Evolutionary conservation across 2,888 invertebrate species (phyloP).

Genomic region (Rapana venosa): DNA sequence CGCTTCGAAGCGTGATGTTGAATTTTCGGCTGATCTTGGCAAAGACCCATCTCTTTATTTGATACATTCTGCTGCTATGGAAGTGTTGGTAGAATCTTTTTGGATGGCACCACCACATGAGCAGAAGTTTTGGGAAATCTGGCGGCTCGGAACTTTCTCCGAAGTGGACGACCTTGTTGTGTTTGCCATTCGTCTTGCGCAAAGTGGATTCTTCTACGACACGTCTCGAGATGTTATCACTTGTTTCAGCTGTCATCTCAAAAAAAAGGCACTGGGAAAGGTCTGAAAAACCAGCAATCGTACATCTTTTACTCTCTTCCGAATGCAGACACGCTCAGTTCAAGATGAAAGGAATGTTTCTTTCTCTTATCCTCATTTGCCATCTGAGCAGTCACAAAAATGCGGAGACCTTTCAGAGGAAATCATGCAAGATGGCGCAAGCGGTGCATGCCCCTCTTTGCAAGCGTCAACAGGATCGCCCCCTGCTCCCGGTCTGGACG

Average conservation of each 20-base stretch:
- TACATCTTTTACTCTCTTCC: background rate
- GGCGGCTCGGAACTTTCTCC: constrained; percentile 9
- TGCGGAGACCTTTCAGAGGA: background rate
- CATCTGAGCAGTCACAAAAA: background rate
- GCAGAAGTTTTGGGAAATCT: background rate
- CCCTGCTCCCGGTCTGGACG: too few relatives aligned
- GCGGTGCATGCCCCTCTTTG: background rate
- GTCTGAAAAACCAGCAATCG: background rate
- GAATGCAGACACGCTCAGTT: constrained; percentile 28
- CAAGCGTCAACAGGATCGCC: too few relatives aligned
- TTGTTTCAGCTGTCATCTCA: constrained; percentile 29
- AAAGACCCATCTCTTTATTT: background rate
- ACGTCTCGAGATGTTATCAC: background rate
- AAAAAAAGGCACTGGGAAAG: constrained; percentile 24
- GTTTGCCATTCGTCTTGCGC: constrained; percentile 31
- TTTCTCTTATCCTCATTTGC: background rate
- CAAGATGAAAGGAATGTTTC: constrained; percentile 8
- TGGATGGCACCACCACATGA: background rate
- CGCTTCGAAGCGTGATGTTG: background rate
- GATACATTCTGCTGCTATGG: background rate
- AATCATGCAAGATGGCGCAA: background rate
- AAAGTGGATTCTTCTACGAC: constrained; percentile 31
- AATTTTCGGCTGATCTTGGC: background rate
- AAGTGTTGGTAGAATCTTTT: background rate
- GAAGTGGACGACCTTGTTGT: background rate